Evolutionary conservation across 1,140 invertebrate species (phyloP).

Genomic region (Saccostrea echinata): DNA sequence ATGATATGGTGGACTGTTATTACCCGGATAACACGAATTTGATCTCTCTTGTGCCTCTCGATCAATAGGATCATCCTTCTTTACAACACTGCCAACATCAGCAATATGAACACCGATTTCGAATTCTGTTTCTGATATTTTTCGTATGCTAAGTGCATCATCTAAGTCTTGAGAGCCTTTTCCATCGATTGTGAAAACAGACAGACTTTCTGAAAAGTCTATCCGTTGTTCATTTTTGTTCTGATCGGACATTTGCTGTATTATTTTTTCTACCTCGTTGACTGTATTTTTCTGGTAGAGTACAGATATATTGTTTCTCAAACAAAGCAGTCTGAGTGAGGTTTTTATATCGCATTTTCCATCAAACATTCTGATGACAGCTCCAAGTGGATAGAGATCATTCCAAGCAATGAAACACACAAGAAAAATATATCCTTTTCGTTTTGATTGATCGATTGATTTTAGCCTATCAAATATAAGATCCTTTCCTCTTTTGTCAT

Average conservation of each 20-base stretch:
- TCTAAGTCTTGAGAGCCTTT: constrained; percentile 99
- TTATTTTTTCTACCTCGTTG: background rate
- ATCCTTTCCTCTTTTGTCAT: constrained; percentile 14
- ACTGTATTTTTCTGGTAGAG: constrained; percentile 46
- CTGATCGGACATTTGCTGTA: background rate
- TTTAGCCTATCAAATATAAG: background rate
- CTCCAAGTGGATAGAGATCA: constrained; percentile 44
- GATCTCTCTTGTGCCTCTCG: constrained; percentile 70
- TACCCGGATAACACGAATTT: constrained; percentile 70
- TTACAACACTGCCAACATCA: constrained; percentile 72
- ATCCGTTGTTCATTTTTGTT: constrained; percentile 79
- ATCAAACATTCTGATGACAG: constrained; percentile 36
- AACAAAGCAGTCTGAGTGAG: constrained; percentile 44
- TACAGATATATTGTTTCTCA: constrained; percentile 48
- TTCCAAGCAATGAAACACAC: constrained; percentile 48
- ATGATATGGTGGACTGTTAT: constrained; percentile 63
- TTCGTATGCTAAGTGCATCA: constrained; percentile 90
- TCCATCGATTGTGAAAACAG: constrained; percentile 94
- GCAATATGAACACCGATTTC: constrained; percentile 74
- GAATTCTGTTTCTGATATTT: constrained; percentile 43
- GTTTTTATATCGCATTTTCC: background rate
- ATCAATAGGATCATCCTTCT: constrained; percentile 66
- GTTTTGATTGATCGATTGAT: constrained; percentile 9
- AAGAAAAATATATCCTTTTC: constrained; percentile 44
- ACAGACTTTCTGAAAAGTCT: constrained; percentile 84